Percentiles rank a stretch among this genome's conserved stretches.
phyloP scores from a whole-genome alignment of 2,888 invertebrate genomes.

The Phyllotreta striolata region DNA sequence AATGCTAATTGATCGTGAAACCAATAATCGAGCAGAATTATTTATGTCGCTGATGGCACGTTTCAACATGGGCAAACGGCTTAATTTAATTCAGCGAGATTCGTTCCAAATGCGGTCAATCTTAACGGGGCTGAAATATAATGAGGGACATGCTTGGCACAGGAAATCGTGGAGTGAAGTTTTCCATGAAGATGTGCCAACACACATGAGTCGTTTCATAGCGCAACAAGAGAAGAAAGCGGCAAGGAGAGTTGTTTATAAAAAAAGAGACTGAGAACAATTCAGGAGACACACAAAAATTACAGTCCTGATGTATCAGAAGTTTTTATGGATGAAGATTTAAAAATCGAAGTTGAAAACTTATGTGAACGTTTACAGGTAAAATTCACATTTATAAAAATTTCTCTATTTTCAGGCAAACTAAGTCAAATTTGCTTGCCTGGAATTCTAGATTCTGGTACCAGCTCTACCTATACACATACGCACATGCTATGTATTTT shows the following conservation, averaged over 20 bases:
- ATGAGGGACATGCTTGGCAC: too few relatives aligned
- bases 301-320: not conserved
- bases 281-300: not conserved
- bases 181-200: too few relatives aligned
- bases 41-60: slow-evolving; percentile 39
- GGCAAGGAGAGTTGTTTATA: too few relatives aligned
- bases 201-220: too few relatives aligned
- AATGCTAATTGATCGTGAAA: slow-evolving; percentile 37
- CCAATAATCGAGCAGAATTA: slow-evolving; percentile 37
- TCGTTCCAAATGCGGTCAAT: slow-evolving; percentile 35
- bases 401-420: too few relatives aligned
- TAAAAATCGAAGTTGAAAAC: not conserved
- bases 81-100: slow-evolving; percentile 39
- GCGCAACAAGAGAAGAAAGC: too few relatives aligned
- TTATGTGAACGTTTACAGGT: not conserved
- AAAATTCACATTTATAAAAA: not conserved
- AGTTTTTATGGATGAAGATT: not conserved
- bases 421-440: too few relatives aligned
- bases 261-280: not conserved
- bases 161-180: too few relatives aligned
- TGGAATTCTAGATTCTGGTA: too few relatives aligned
- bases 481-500: not conserved
- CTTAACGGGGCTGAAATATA: too few relatives aligned
- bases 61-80: slow-evolving; percentile 39
- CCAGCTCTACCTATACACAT: too few relatives aligned